Conservation (phyloP, 1,140 invertebrate genomes). For the Akabosia matsudoensis region DNA sequence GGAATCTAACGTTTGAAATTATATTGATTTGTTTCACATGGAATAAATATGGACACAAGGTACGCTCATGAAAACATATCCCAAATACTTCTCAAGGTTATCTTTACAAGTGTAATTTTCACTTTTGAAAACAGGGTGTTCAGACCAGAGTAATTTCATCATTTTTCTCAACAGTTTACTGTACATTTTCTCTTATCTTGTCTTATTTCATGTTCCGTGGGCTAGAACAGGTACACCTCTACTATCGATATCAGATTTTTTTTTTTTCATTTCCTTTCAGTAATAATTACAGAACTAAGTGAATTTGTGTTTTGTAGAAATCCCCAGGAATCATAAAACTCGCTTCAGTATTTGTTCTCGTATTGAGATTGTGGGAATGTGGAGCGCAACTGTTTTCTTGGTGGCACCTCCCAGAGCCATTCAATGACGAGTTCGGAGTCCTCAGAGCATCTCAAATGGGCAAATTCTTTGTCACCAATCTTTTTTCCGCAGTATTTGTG, state of each 20-base stretch:
- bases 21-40: background rate
- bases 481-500: slow-evolving; percentile 1
- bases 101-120: background rate
- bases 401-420: background rate
- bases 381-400: background rate
- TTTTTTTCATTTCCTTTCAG: background rate
- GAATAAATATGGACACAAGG: slow-evolving; percentile 2
- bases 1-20: background rate
- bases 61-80: background rate
- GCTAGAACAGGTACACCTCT: background rate
- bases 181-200: background rate
- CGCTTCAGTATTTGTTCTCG: slow-evolving; percentile 6
- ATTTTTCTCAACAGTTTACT: slow-evolving; percentile 4
- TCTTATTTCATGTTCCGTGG: slow-evolving; percentile 5
- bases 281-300: too few relatives aligned
- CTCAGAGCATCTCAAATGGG: background rate
- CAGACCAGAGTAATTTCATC: slow-evolving; percentile 5
- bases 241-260: background rate
- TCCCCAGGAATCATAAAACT: background rate
- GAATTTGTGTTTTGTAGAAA: slow-evolving; percentile 8
- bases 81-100: background rate
- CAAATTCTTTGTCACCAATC: background rate
- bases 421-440: slow-evolving; percentile 12
- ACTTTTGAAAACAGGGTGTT: background rate
- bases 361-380: background rate